A percentile compares a stretch with the other conserved stretches of the same genome.
Conservation (phyloP, 2,888 invertebrate species). For the Oscheius sp. region DNA sequence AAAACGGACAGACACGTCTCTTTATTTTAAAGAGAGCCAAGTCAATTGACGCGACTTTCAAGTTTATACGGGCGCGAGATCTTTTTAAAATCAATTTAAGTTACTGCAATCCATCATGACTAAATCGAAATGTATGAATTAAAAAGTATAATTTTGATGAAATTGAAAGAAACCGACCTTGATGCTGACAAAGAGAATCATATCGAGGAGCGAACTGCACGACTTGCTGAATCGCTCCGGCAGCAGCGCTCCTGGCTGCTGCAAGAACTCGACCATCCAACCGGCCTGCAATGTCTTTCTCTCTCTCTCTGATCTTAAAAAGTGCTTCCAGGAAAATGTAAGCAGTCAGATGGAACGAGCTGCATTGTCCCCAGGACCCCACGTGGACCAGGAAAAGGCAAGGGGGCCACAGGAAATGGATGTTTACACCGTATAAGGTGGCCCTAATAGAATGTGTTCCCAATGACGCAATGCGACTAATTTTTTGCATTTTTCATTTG, state of each 20-base stretch:
- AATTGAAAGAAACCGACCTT: slow-evolving; percentile 11
- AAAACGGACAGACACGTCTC: too few relatives aligned
- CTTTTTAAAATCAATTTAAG: too few relatives aligned
- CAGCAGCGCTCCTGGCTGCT: slow-evolving; percentile 21
- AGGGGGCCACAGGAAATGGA: neutral
- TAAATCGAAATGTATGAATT: too few relatives aligned
- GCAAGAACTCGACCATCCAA: slow-evolving; percentile 18
- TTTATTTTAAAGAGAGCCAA: too few relatives aligned
- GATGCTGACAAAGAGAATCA: slow-evolving; percentile 7
- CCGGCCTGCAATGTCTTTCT: too few relatives aligned
- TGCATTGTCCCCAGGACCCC: neutral
- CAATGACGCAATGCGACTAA: neutral
- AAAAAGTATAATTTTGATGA: too few relatives aligned
- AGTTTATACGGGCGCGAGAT: too few relatives aligned
- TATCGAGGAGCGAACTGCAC: slow-evolving; percentile 16
- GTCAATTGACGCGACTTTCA: too few relatives aligned
- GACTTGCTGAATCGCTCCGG: slow-evolving; percentile 21
- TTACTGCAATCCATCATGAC: too few relatives aligned
- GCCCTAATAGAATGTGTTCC: neutral
- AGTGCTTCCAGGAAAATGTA: neutral
- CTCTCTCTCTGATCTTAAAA: too few relatives aligned
- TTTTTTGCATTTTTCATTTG: too few relatives aligned
- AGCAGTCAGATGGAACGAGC: slow-evolving; percentile 14
- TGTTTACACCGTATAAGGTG: neutral
- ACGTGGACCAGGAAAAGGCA: neutral